Base-by-base conservation (phyloP, 1,140 invertebrate genomes). In the Brachionus sp. region DNA sequence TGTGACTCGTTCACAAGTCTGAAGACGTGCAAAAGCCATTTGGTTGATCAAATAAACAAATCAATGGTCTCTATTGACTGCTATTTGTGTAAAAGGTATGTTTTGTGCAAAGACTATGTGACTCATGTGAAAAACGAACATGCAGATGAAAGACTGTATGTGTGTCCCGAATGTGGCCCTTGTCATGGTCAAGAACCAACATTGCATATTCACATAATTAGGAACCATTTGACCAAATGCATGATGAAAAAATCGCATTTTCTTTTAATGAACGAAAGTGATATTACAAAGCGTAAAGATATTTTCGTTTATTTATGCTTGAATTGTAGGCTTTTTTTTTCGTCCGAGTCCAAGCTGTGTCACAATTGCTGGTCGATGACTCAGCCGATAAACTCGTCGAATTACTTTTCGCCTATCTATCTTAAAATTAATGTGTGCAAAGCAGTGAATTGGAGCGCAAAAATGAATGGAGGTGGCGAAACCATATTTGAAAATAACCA, bases 351-450 rank as follows among this genome's bases (percentile, higher is more conserved):
- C 12, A 75, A 46, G 44, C 29, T 75, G 12, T 75, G 39, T 75
- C 70, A 75, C 23, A 75, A 75, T 46, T 75, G 70, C 23, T 75
- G 39, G 37, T 46, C 42, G 12, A 5, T 39, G 37, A 6, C 35
- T 16, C 66, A 70, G 37, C 66, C 29, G 9, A 66, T 37, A n/a
- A 70, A 39, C 37, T 16, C 13, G 16, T 39, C 10, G 4, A 75
- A 75, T 75, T 75, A 75, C 33, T 75, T 75, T 46, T 75, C 70
- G 25, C 70, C 70, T 3, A 75, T 75, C n/a, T 75, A 75, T 29
- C 39, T 75, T 12, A 75, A 75, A 12, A 25, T 75, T 13, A 44
- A 46, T 46, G 42, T 75, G 33, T 66, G 33, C 25, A 66, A 33
- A 37, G 33, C 25, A 66, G 33, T 37, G 16, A 66, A 33, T 66